These are phyloP conservation scores for Coenonympha arcania DNA, from an alignment of 2,888 invertebrate species.

Conservation along the genomic window DNA sequence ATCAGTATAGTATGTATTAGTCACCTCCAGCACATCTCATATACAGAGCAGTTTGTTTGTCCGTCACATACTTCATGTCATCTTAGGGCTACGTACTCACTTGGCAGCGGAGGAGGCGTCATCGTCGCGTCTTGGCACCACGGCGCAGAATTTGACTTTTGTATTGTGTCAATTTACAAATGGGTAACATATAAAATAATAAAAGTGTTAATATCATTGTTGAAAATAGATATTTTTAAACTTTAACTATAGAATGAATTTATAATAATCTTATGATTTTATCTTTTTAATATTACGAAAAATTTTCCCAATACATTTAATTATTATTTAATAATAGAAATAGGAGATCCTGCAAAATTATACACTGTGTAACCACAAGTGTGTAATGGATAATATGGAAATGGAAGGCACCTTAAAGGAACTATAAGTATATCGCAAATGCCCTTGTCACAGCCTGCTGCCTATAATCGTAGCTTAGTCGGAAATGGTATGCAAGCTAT, in stretches of 20 bases:
- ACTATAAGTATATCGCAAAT: too few relatives aligned
- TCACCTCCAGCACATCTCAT: not conserved
- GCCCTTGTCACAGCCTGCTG: too few relatives aligned
- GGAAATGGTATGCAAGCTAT: not conserved
- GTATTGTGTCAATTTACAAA: conserved; percentile 75
- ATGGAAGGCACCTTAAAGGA: not conserved
- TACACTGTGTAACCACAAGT: not conserved
- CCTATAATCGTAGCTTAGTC: too few relatives aligned
- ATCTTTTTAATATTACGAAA: not conserved
- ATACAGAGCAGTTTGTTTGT: not conserved
- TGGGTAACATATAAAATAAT: conserved; percentile 75
- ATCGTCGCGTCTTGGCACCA: conserved; percentile 48
- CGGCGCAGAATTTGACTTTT: conserved; percentile 69
- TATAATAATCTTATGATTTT: not conserved
- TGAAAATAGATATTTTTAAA: conserved; percentile 42
- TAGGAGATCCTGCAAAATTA: not conserved
- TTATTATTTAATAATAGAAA: not conserved
- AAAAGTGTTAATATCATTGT: conserved; percentile 75
- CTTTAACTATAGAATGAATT: conserved; percentile 18
- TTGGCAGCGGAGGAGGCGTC: conserved; percentile 43
- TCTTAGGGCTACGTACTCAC: conserved; percentile 57
- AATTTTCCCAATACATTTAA: too few relatives aligned
- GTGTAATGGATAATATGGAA: not conserved
- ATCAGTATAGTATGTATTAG: too few relatives aligned
- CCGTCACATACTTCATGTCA: not conserved